phyloP scores from a whole-genome alignment of 1,140 invertebrate genomes.

The Philaenus spumarius region DNA sequence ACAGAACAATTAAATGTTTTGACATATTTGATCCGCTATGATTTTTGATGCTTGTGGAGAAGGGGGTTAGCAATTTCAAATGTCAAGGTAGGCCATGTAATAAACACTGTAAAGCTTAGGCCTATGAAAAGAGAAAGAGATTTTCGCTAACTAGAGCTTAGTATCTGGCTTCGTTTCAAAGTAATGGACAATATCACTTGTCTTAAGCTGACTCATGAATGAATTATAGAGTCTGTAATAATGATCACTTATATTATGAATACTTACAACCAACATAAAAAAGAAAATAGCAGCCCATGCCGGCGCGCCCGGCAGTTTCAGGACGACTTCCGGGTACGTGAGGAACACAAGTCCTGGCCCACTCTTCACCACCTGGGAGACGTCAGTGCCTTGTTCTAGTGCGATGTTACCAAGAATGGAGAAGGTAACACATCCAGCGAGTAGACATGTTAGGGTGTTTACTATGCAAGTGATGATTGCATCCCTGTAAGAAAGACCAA shows the following conservation, averaged over 20 bases:
- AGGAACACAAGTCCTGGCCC: constrained; percentile 61
- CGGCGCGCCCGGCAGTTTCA: constrained; percentile 53
- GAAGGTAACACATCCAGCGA: constrained; percentile 57
- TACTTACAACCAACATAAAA: constrained; percentile 55
- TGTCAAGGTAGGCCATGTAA: no score
- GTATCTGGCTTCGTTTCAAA: no score
- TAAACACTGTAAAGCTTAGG: background rate
- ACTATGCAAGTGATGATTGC: constrained; percentile 55
- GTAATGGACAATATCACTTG: no score
- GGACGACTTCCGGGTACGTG: constrained; percentile 59
- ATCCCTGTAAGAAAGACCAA: no score
- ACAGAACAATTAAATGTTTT: no score
- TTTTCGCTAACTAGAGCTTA: no score
- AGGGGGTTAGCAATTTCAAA: no score
- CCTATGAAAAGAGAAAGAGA: background rate
- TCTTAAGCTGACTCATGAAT: no score
- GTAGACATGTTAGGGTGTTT: constrained; percentile 56
- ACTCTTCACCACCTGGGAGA: constrained; percentile 51
- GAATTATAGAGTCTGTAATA: constrained; percentile 3
- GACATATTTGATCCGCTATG: no score
- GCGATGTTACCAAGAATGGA: constrained; percentile 57
- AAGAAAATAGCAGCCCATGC: constrained; percentile 58
- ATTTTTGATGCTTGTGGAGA: no score
- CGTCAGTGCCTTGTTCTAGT: constrained; percentile 42
- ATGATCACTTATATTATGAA: background rate